These are phyloP conservation scores for Typhlomys cinereus DNA, from an alignment of 2,113 vertebrate genomes.

Conservation along the genomic window DNA sequence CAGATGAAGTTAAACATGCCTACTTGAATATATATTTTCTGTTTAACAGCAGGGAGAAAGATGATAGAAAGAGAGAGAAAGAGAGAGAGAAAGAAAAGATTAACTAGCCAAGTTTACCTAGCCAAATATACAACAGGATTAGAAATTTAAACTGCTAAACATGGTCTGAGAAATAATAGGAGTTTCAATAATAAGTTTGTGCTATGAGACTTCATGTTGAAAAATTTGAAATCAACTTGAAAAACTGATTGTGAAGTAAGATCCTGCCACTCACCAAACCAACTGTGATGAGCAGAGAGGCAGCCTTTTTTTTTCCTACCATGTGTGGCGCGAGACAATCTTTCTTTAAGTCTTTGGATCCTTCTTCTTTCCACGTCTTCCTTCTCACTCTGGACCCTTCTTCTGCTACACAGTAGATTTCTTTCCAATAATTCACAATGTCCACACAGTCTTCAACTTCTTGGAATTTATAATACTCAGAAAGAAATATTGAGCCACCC, in stretches of 20 bases:
- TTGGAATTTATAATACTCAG: slow-evolving; percentile 2
- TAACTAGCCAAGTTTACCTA: neutral
- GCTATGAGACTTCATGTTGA: rapidly evolving
- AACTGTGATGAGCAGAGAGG: neutral
- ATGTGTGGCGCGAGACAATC: neutral
- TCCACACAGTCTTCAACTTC: neutral
- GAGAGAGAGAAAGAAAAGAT: neutral
- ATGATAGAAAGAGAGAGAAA: neutral
- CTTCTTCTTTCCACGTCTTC: neutral
- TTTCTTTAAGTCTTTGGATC: neutral
- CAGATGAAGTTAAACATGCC: neutral
- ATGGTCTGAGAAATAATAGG: no score
- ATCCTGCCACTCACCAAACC: no score
- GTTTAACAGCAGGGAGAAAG: neutral
- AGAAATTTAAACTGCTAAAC: slow-evolving; percentile 8
- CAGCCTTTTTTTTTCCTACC: neutral
- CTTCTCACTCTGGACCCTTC: neutral
- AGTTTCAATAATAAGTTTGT: neutral
- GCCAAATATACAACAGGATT: neutral
- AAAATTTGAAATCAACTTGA: no score
- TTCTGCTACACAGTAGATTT: neutral
- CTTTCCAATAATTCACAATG: neutral
- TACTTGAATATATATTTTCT: neutral
- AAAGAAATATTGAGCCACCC: slow-evolving; percentile 23
- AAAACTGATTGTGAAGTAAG: neutral